phyloP scores from a whole-genome alignment of 1,140 invertebrate species.

The Drosophila burlai region DNA sequence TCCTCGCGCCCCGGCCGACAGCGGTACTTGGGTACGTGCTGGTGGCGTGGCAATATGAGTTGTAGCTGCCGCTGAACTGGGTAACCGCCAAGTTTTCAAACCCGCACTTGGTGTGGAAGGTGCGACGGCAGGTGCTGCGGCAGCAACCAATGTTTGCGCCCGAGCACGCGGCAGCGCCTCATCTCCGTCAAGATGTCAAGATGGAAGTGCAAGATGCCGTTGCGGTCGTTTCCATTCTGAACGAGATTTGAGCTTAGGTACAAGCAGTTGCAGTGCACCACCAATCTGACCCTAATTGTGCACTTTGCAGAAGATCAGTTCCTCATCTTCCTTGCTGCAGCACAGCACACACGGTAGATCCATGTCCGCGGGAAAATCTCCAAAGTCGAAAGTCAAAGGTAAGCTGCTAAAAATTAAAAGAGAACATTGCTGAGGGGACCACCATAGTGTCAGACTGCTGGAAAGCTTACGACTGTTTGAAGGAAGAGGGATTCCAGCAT shows the following conservation, averaged over 20 bases:
- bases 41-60: constrained; percentile 42
- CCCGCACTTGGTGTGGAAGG: constrained; percentile 48
- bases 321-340: background rate
- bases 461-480: no score
- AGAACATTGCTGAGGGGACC: no score
- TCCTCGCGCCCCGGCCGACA: background rate
- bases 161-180: no score
- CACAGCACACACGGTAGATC: constrained; percentile 4
- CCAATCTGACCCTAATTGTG: background rate
- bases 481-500: no score
- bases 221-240: constrained; percentile 21
- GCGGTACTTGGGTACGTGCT: constrained; percentile 5
- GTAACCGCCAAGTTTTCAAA: constrained; percentile 11
- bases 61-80: constrained; percentile 38
- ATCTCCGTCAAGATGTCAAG: no score
- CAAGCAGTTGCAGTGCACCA: constrained; percentile 57
- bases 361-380: background rate
- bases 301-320: background rate
- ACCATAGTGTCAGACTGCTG: no score
- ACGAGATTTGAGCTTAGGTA: constrained; percentile 60
- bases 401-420: no score
- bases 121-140: background rate
- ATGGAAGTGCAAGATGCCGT: constrained; percentile 48
- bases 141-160: constrained; percentile 61
- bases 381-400: no score